phyloP scores from a whole-genome alignment of 1,140 invertebrate genomes.

The Atta texana region DNA sequence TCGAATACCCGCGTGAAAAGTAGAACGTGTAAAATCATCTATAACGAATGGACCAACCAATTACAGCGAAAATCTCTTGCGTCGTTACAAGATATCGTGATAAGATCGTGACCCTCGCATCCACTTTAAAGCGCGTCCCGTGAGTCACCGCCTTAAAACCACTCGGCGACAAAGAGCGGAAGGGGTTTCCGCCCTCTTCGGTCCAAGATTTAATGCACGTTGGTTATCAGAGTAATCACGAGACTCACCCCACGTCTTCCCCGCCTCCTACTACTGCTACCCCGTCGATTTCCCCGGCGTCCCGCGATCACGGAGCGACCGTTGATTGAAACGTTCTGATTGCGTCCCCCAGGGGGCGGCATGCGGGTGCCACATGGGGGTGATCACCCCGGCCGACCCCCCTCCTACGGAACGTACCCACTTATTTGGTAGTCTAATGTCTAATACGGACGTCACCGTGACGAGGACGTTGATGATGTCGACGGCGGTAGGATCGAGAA shows the following conservation, averaged over 20 bases:
- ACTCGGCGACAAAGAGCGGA: conserved; percentile 80
- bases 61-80: conserved; percentile 37
- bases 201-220: conserved; percentile 84
- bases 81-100: conserved; percentile 62
- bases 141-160: conserved; percentile 84
- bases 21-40: conserved; percentile 9
- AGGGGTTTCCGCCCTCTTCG: conserved; percentile 82
- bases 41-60: conserved; percentile 26
- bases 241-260: conserved; percentile 63
- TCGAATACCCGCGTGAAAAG: background rate
- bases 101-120: conserved; percentile 59
- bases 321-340: conserved; percentile 87
- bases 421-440: conserved; percentile 87
- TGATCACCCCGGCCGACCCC: conserved; percentile 66
- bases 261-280: conserved; percentile 62
- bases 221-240: conserved; percentile 85
- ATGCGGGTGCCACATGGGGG: conserved; percentile 82
- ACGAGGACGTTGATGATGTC: conserved; percentile 73
- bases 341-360: conserved; percentile 84
- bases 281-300: conserved; percentile 68
- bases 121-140: conserved; percentile 78
- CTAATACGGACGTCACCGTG: conserved; percentile 79
- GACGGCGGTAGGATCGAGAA: conserved; percentile 59
- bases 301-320: conserved; percentile 78
- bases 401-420: conserved; percentile 79